A percentile compares a stretch with the other conserved stretches of the same genome.
Evolutionary conservation across 2,113 vertebrate species (phyloP).

Genomic region (Corythornis vintsioides): DNA sequence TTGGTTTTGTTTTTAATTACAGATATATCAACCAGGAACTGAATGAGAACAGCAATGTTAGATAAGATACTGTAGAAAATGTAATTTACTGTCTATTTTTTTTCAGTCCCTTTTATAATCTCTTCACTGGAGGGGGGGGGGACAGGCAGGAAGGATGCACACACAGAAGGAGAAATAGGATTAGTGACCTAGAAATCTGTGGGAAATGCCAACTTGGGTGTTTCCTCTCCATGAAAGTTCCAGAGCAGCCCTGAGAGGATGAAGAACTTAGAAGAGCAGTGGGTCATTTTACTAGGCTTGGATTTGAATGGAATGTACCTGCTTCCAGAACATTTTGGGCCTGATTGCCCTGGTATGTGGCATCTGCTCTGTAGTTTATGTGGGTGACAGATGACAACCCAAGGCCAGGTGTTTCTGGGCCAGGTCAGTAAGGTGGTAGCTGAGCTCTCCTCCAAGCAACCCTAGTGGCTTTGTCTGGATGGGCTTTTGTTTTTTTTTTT

Average conservation of each 20-base stretch:
- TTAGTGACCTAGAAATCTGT: background rate
- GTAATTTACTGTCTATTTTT: background rate
- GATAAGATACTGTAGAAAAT: background rate
- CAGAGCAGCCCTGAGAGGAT: background rate
- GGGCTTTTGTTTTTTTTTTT: background rate
- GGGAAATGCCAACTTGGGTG: background rate
- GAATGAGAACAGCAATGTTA: background rate
- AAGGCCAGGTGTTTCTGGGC: background rate
- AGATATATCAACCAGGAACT: background rate
- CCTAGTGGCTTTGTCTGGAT: background rate
- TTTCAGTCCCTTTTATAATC: background rate
- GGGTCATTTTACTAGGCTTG: background rate
- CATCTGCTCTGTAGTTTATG: background rate
- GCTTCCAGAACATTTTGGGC: background rate
- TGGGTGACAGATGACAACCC: background rate
- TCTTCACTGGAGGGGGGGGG: background rate
- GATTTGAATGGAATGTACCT: background rate
- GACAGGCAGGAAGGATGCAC: background rate
- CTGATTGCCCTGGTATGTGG: background rate
- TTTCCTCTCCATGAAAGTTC: background rate
- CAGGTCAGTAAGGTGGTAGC: background rate
- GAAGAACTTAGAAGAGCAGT: background rate
- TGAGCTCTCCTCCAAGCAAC: background rate
- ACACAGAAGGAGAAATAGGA: background rate
- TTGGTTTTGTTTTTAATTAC: background rate